Evolutionary conservation across 2,113 vertebrate genomes (phyloP), one percentile per base, ranked within the genome.

Genomic region (Corydoras maculifer): DNA sequence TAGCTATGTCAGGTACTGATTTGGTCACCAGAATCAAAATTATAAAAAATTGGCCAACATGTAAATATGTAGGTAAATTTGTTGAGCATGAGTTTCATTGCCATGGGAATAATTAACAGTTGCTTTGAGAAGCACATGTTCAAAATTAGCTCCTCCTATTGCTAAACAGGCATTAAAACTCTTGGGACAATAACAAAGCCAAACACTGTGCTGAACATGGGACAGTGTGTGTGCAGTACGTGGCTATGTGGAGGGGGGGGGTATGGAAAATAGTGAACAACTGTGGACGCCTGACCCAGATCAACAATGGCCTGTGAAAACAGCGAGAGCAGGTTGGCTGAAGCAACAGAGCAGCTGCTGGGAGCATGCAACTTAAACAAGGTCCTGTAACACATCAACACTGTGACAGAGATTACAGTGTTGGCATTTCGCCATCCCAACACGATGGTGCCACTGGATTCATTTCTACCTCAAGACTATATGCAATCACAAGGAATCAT

Each of bases 361-460:
- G 6, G 63, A 25, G 62, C 55, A 51, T 63, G 31, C 18, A 3
- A 30, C 58, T 74, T 73, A 72, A 74, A 60, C 65, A 65, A 70
- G 35, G 43, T n/a, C 49, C 58, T 30, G 59, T 58, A 62, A 31
- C 63, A 62, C 62, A 74, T 74, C 51, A 74, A 74, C 71, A 71
- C 62, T 30, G 57, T 31, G 43, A 13, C 59, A 66, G 50, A 54
- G 71, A 74, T 70, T 68, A 62, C 53, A 49, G 49, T 30, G 12
- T 49, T 68, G 73, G 69, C 64, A 70, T 65, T 35, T 54, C 9
- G 53, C 29, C 51, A 62, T 58, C 53, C 18, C 43, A 25, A 60
- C 69, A 71, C 70, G 74, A 76, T 31, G 48, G 54, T 71, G 65
- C 12, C 68, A 76, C 58, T 76, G 54, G 67, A 18, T 64, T 59